These are phyloP conservation scores for Plebejus melissa DNA, from an alignment of 2,888 invertebrate genomes.

Conservation along the genomic window DNA sequence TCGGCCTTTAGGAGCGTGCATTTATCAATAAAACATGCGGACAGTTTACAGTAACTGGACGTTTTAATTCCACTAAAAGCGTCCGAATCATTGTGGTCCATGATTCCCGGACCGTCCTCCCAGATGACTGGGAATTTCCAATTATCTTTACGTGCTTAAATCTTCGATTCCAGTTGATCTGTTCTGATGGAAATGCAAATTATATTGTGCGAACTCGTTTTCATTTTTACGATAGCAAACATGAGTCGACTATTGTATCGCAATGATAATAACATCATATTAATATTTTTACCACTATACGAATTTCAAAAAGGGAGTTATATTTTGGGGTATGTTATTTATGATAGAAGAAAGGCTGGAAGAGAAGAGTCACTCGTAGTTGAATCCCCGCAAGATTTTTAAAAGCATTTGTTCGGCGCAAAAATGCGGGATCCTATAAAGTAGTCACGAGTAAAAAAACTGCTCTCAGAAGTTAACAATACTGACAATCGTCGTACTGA, in stretches of 20 bases:
- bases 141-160: constrained; percentile 21
- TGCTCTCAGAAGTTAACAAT: too few relatives aligned
- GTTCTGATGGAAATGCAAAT: constrained; percentile 14
- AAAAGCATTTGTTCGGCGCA: too few relatives aligned
- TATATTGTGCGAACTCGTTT: constrained; percentile 6
- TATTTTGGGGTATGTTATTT: too few relatives aligned
- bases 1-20: constrained; percentile 40
- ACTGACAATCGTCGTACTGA: too few relatives aligned
- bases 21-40: constrained; percentile 63
- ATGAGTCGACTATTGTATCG: not conserved
- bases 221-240: not conserved
- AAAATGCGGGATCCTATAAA: too few relatives aligned
- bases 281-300: not conserved
- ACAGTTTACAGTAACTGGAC: constrained; percentile 39
- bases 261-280: too few relatives aligned
- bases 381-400: too few relatives aligned
- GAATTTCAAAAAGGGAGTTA: not conserved
- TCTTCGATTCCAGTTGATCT: constrained; percentile 16
- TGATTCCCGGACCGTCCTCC: constrained; percentile 53
- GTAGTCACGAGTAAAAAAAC: too few relatives aligned
- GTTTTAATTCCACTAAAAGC: constrained; percentile 74
- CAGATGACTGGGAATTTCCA: constrained; percentile 32
- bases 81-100: constrained; percentile 67
- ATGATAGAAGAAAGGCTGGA: too few relatives aligned
- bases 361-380: too few relatives aligned